Base-by-base conservation (phyloP, 1,140 invertebrate species). In the Monomorium pharaonis region DNA sequence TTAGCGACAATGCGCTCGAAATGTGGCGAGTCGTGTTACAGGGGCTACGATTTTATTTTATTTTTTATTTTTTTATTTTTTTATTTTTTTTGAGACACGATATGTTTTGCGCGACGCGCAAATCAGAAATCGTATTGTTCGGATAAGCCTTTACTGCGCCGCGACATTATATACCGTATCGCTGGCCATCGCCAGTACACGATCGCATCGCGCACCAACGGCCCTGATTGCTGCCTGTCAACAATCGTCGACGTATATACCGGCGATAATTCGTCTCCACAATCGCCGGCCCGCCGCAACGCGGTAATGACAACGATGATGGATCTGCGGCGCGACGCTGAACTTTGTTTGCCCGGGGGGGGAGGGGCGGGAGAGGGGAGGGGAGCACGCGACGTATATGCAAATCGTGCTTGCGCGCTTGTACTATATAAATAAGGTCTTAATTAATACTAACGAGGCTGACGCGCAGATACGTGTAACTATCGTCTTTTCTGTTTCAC, bases 181-280 rank as follows among this genome's bases (percentile, higher is more conserved):
- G 74, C 69, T 21, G 47, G 54, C 87, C 76, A 74, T 86, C 67
- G 87, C 56, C 24, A 16, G 77, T 89, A 80, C 78, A 83, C 85
- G 88, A 89, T 89, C 81, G 67, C 56, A 0, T 24, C 47, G 54
- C 70, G 77, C n/a, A 54, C 30, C 58, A 81, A 33, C 69, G 88
- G 75, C 89, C n/a, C 49, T 86, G 89, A 90, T 90, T 90, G 89
- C 84, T 58, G 74, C 30, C 86, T 90, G 89, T 90, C 89, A 90
- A 81, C 89, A 76, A 90, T 90, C 77, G 74, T 85, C 83, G 80
- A 54, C 54, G 77, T 58, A 65, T 72, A 86, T 65, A 56, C 56
- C 49, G 62, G 56, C 81, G 88, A 89, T 89, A 87, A 87, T 87
- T 77, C 67, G 60, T 44, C 72, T 47, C 30, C 30, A 70, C 72